These are phyloP conservation scores for Netelia melanura DNA, from an alignment of 2,888 invertebrate species.

Conservation along the genomic window DNA sequence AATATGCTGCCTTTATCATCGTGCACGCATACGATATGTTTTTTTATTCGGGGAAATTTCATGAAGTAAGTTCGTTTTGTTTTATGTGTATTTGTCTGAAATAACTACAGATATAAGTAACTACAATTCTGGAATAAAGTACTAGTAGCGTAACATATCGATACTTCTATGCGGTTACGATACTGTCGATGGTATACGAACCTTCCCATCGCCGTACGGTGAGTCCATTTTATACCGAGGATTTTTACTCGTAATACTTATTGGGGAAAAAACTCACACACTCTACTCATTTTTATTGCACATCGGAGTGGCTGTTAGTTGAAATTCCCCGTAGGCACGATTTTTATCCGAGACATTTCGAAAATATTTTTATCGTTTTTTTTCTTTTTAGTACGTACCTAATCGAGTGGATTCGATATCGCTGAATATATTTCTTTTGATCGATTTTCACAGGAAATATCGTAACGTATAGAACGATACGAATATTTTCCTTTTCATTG, in stretches of 20 bases:
- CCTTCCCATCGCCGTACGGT: conserved; percentile 19
- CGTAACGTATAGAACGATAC: no score
- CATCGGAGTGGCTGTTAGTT: no score
- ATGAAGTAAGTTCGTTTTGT: conserved; percentile 44
- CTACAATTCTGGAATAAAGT: conserved; percentile 15
- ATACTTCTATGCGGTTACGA: conserved; percentile 35
- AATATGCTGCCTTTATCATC: conserved; percentile 46
- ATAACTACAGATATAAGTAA: neutral
- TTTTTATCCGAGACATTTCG: no score
- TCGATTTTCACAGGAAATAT: no score
- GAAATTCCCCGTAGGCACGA: no score
- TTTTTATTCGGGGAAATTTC: conserved; percentile 37
- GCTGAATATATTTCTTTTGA: no score
- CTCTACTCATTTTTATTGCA: no score
- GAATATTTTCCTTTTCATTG: neutral
- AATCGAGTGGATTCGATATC: no score
- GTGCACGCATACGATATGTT: conserved; percentile 40
- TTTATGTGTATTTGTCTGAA: conserved; percentile 4
- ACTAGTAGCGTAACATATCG: conserved; percentile 15
- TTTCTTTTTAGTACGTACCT: no score
- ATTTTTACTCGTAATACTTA: neutral
- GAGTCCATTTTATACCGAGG: conserved; percentile 1
- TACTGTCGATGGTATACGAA: conserved; percentile 24
- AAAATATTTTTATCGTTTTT: no score
- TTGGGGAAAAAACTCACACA: neutral